phyloP scores from a whole-genome alignment of 2,797 vertebrate genomes.

The Microhierax caerulescens region DNA sequence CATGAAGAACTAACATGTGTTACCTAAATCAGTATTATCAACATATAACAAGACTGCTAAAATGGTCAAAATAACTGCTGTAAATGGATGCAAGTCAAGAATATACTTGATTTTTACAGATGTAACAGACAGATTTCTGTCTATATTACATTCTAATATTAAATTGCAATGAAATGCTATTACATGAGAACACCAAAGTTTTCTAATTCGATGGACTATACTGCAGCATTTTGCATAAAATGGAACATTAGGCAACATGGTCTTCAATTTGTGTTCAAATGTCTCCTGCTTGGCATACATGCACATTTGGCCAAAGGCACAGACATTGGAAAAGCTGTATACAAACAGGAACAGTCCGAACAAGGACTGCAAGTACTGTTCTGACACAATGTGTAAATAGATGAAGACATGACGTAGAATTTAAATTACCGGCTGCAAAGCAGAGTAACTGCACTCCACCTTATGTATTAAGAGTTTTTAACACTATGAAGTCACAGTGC shows the following conservation, averaged over 20 bases:
- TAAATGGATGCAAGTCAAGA: constrained; percentile 1
- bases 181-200: not conserved
- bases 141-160: not conserved
- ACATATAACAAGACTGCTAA: not conserved
- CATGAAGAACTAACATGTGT: not conserved
- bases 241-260: not conserved
- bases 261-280: not conserved
- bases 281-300: not conserved
- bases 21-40: not conserved
- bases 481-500: not conserved
- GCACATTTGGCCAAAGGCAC: not conserved
- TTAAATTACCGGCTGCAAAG: not conserved
- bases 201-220: not conserved
- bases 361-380: not conserved
- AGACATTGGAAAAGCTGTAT: not conserved
- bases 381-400: not conserved
- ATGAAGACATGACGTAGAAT: not conserved
- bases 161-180: not conserved
- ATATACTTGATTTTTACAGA: not conserved
- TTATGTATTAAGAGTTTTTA: not conserved
- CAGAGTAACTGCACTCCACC: not conserved
- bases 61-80: not conserved
- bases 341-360: not conserved
- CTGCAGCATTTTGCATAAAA: not conserved
- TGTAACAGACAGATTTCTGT: not conserved